phyloP scores from a whole-genome alignment of 2,888 invertebrate genomes.

The Andrena praecox region DNA sequence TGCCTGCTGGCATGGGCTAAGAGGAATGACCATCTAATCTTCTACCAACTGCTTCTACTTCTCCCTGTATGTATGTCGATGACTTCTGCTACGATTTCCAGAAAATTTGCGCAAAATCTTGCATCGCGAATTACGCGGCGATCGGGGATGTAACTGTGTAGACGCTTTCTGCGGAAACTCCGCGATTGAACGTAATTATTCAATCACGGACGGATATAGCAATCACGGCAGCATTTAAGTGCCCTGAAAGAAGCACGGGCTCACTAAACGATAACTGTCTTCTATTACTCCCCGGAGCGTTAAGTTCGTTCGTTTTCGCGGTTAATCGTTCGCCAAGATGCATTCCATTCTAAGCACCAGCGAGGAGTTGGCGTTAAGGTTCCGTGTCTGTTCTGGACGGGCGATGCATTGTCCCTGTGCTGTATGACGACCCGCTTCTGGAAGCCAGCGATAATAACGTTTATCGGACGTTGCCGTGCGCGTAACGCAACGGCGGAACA shows the following conservation, averaged over 20 bases:
- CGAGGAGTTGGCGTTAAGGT: neutral
- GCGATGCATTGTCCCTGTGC: neutral
- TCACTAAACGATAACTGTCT: neutral
- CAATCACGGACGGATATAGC: conserved; percentile 2
- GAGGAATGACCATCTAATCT: conserved; percentile 47
- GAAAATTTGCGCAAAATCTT: neutral
- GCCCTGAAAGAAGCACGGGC: neutral
- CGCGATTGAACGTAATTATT: conserved; percentile 26
- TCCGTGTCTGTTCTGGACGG: conserved; percentile 16
- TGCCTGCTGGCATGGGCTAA: conserved; percentile 50
- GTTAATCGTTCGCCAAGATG: conserved; percentile 16
- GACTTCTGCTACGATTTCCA: neutral
- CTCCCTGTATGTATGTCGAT: neutral
- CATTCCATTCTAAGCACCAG: conserved; percentile 1
- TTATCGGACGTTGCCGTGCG: conserved; percentile 58
- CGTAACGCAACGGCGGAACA: conserved; percentile 60
- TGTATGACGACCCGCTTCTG: neutral
- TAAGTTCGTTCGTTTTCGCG: neutral
- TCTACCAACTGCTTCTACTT: conserved; percentile 6
- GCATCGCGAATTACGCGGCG: neutral
- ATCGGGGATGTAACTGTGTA: neutral
- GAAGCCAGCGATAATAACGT: conserved; percentile 50
- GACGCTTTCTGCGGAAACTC: conserved; percentile 2
- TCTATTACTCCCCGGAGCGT: neutral
- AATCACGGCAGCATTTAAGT: conserved; percentile 3